Conservation (phyloP, 1,140 invertebrate species). For the Drosophila trapezifrons region DNA sequence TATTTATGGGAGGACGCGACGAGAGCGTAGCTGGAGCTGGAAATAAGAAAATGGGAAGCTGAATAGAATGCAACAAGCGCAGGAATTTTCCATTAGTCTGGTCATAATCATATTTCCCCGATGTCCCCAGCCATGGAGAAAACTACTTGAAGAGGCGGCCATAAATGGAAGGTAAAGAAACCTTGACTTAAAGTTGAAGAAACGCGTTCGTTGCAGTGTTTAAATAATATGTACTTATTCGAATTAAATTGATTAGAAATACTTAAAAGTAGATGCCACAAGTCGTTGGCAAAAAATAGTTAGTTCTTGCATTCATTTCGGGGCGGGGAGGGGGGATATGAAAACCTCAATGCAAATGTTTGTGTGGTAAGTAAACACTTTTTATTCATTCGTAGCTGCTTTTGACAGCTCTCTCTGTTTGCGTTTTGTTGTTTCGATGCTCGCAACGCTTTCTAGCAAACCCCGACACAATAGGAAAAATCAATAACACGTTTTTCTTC, state of each 20-base stretch:
- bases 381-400: conserved; percentile 5
- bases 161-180: neutral
- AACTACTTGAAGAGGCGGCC: conserved; percentile 4
- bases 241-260: neutral
- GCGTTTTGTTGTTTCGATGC: conserved; percentile 18
- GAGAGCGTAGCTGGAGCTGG: conserved; percentile 4
- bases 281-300: neutral
- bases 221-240: neutral
- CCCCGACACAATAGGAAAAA: conserved; percentile 40
- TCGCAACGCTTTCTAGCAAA: conserved; percentile 33
- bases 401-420: conserved; percentile 31
- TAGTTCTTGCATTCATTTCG: neutral
- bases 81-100: conserved; percentile 21
- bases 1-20: conserved; percentile 66
- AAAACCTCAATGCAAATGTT: conserved; percentile 1
- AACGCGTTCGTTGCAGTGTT: neutral
- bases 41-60: conserved; percentile 16
- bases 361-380: conserved; percentile 10
- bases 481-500: conserved; percentile 60
- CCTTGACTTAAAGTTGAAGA: neutral
- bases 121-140: conserved; percentile 3
- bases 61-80: conserved; percentile 62
- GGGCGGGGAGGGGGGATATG: neutral
- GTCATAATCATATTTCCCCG: conserved; percentile 38
- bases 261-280: neutral